Conservation (phyloP, 2,797 vertebrate species). For the Sardinella longiceps region DNA sequence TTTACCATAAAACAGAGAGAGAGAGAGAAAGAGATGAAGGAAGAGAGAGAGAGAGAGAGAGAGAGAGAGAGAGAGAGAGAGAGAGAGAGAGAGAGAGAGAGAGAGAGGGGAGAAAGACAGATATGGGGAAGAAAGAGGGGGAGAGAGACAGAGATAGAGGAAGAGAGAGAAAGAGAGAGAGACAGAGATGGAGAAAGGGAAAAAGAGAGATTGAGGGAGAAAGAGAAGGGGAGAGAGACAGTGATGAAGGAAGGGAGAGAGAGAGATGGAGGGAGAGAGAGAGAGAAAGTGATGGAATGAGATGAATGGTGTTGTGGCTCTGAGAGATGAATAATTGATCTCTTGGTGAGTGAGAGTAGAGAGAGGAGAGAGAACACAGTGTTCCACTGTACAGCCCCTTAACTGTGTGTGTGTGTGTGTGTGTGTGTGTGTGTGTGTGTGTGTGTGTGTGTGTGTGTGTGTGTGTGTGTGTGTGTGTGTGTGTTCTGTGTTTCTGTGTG, state of each 20-base stretch:
- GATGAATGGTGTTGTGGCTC: conserved; percentile 44
- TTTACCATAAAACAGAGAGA: not conserved
- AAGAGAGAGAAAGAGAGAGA: not conserved
- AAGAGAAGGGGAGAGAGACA: not conserved
- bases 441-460: not conserved
- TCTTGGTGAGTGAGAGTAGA: conserved; percentile 43
- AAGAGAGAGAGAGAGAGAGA: conserved; percentile 38
- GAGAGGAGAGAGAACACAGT: conserved; percentile 35
- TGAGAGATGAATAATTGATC: conserved; percentile 52
- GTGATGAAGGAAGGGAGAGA: not conserved
- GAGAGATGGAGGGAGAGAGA: not conserved
- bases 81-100: conserved; percentile 37
- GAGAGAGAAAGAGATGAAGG: not conserved
- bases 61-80: conserved; percentile 9
- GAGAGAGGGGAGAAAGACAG: not conserved
- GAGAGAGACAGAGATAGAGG: too few relatives aligned
- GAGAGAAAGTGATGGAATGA: conserved; percentile 34
- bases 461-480: not conserved
- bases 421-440: not conserved
- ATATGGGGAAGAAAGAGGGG: not conserved
- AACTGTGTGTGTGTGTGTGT: conserved; percentile 29
- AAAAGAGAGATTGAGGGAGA: not conserved
- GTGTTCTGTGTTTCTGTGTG: not conserved
- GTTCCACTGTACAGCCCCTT: conserved; percentile 52
- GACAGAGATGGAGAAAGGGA: not conserved